Conservation (phyloP, 2,797 vertebrate species). For the Orestias chungarensis region DNA sequence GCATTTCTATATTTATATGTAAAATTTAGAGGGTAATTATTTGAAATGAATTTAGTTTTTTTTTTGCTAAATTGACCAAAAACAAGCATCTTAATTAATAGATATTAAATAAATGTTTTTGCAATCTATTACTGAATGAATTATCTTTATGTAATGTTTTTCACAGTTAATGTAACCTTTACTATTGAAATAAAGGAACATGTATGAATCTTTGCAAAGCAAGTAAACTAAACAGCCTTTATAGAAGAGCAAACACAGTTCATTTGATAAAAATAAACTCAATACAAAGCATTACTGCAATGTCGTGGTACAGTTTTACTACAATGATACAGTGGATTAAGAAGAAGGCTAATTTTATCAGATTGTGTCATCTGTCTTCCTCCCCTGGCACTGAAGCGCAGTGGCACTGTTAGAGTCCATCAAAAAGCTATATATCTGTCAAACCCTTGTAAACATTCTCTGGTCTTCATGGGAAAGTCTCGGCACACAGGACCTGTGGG, state of each 20-base stretch:
- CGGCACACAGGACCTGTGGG: slow-evolving; percentile 57
- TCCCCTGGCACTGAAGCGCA: slow-evolving; percentile 8
- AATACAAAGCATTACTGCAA: background rate
- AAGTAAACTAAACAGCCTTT: background rate
- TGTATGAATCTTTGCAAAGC: background rate
- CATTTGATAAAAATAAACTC: background rate
- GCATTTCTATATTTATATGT: no score
- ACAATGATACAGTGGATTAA: background rate
- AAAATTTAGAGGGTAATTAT: no score
- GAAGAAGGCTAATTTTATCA: background rate
- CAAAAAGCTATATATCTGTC: slow-evolving; percentile 68
- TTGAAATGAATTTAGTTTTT: no score
- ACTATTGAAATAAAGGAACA: no score
- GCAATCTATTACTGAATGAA: background rate
- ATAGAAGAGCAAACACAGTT: background rate
- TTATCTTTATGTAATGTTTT: background rate
- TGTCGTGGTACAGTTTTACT: background rate
- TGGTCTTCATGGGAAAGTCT: slow-evolving; percentile 74
- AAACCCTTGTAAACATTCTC: slow-evolving; percentile 58
- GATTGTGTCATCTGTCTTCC: slow-evolving; percentile 13
- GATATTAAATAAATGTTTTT: background rate
- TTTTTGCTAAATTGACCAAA: no score
- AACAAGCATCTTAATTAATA: background rate
- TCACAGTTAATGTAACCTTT: background rate
- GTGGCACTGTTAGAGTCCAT: slow-evolving; percentile 31